These are phyloP conservation scores for Jaculus jaculus DNA, from an alignment of 2,113 vertebrate genomes.

Conservation along the genomic window DNA sequence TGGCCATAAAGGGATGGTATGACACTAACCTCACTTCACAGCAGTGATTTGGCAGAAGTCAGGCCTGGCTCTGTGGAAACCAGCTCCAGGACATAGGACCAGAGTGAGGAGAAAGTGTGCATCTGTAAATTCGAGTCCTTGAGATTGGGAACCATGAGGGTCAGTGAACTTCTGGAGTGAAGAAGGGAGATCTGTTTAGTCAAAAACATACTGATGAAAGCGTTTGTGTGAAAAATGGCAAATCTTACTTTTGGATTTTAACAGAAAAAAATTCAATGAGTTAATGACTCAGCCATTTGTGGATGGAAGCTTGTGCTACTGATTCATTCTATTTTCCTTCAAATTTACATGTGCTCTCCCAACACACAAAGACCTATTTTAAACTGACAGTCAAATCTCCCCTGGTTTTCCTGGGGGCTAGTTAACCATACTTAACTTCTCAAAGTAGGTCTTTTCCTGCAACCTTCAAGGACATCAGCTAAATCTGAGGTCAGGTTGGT, in stretches of 20 bases:
- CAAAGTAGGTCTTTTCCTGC: not conserved
- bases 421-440: not conserved
- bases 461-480: not conserved
- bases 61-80: not conserved
- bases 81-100: not conserved
- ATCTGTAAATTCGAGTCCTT: not conserved
- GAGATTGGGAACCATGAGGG: not conserved
- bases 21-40: not conserved
- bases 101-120: not conserved
- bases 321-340: not conserved
- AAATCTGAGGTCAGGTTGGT: not conserved
- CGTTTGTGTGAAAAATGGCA: not conserved
- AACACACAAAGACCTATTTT: not conserved
- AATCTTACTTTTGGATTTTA: not conserved
- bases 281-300: not conserved
- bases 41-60: no score
- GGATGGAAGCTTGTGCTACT: not conserved
- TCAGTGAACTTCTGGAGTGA: not conserved
- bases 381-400: not conserved
- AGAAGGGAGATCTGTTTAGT: not conserved
- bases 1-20: not conserved
- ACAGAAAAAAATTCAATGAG: not conserved
- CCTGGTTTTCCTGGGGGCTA: not conserved
- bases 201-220: not conserved
- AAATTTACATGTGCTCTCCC: not conserved